These are phyloP conservation scores for Rafetus swinhoei DNA, from an alignment of 2,113 vertebrate genomes.

Conservation along the genomic window DNA sequence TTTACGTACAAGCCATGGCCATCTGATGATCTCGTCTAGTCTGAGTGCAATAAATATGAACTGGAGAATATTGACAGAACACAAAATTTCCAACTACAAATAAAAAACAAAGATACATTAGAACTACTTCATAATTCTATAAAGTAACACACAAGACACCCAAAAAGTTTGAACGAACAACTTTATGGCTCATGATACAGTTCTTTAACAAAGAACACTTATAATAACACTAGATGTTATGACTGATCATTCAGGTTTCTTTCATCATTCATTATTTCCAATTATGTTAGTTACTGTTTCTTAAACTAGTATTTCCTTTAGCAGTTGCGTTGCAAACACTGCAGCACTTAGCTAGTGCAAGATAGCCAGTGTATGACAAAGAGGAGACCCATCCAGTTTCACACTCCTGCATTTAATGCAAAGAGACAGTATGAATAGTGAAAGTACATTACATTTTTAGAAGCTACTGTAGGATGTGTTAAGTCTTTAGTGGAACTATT, in stretches of 20 bases:
- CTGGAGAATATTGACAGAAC: constrained; percentile 98
- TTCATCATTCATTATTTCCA: background rate
- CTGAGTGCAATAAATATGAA: constrained; percentile 99
- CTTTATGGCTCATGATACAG: background rate
- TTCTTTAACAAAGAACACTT: background rate
- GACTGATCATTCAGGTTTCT: background rate
- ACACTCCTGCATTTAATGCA: rapidly evolving
- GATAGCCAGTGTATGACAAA: too few species aligned
- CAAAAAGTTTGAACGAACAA: background rate
- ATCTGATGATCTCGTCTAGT: constrained; percentile 94
- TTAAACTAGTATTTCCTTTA: background rate
- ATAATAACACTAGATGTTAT: background rate
- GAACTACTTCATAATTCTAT: background rate
- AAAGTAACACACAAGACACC: background rate
- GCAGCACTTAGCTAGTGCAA: background rate
- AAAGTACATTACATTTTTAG: background rate
- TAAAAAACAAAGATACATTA: constrained; percentile 15
- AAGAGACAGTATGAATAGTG: background rate
- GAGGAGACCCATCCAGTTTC: background rate
- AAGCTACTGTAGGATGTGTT: background rate
- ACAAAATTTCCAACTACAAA: constrained; percentile 95
- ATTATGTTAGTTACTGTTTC: background rate
- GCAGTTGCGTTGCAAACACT: background rate
- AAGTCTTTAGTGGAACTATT: background rate
- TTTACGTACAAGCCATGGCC: constrained; percentile 97